A percentile compares a stretch with the other conserved stretches of the same genome.
Evolutionary conservation across 2,113 vertebrate genomes (phyloP).

Genomic region (Hemichromis elongatus): DNA sequence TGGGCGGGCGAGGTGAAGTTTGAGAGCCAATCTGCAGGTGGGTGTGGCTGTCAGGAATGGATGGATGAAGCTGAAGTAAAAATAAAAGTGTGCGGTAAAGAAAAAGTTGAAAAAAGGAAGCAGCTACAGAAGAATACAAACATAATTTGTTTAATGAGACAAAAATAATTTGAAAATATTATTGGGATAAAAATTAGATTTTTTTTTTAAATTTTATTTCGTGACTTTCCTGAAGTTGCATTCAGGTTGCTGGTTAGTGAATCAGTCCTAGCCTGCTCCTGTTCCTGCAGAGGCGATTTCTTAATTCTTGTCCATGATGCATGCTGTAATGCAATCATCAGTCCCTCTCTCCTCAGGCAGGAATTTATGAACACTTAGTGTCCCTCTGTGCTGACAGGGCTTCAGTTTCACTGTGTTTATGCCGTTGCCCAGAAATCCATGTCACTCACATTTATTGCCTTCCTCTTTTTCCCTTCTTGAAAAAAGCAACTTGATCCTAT

Average conservation of each 20-base stretch:
- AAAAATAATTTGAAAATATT: not conserved
- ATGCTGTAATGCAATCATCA: conserved; percentile 53
- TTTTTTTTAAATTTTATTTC: not conserved
- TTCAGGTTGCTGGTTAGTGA: not conserved
- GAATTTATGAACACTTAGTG: conserved; percentile 64
- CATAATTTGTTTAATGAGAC: not conserved
- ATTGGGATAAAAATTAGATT: not conserved
- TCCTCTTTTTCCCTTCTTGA: not conserved
- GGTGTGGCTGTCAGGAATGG: not conserved
- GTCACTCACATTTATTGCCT: conserved; percentile 35
- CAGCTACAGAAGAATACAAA: not conserved
- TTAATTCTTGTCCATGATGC: conserved; percentile 36
- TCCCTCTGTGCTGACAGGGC: conserved; percentile 43
- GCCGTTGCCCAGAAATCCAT: conserved; percentile 19
- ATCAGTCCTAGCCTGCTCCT: not conserved
- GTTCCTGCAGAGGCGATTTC: conserved; percentile 21
- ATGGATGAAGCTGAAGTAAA: not conserved
- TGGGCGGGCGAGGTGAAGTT: not conserved
- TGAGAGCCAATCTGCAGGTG: not conserved
- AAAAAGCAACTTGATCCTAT: not conserved
- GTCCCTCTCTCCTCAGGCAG: conserved; percentile 16
- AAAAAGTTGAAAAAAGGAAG: not conserved
- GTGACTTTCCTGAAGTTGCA: not conserved
- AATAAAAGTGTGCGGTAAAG: not conserved
- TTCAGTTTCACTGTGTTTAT: conserved; percentile 27